A percentile compares a stretch with the other conserved stretches of the same genome.
These are phyloP conservation scores for Drosophila pachea DNA, from an alignment of 1,140 invertebrate genomes.

Conservation along the genomic window DNA sequence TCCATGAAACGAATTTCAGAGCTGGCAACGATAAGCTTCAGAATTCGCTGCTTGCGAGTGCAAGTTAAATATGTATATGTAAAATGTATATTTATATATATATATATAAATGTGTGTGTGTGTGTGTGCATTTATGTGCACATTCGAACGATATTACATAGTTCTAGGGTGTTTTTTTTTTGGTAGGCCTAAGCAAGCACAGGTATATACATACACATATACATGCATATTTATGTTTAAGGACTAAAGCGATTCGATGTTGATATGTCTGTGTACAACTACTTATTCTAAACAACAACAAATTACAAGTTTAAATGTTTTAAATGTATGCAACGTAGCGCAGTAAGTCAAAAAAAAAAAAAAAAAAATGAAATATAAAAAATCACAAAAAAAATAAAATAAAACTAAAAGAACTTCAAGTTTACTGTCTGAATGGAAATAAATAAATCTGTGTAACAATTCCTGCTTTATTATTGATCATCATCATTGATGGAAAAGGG, in stretches of 20 bases:
- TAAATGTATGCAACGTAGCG: slow-evolving; percentile 32
- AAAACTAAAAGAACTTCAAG: slow-evolving; percentile 42
- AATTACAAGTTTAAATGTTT: slow-evolving; percentile 56
- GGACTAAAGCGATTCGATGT: slow-evolving; percentile 42
- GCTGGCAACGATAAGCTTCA: slow-evolving; percentile 18
- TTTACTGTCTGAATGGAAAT: slow-evolving; percentile 54
- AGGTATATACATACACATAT: slow-evolving; percentile 4
- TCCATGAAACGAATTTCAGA: slow-evolving; percentile 47
- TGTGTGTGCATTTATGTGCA: slow-evolving; percentile 3
- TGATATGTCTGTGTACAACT: slow-evolving; percentile 56
- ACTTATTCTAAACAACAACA: slow-evolving; percentile 30
- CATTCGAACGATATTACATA: slow-evolving; percentile 27
- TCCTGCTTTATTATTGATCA: background rate
- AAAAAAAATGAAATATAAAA: slow-evolving; percentile 28
- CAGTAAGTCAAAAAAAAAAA: slow-evolving; percentile 32
- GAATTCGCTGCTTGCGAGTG: slow-evolving; percentile 16
- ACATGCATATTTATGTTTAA: slow-evolving; percentile 2
- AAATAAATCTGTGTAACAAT: slow-evolving; percentile 2
- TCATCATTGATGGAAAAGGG: background rate
- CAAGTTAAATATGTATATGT: slow-evolving; percentile 13
- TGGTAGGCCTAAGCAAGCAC: slow-evolving; percentile 1
- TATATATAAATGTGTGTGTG: slow-evolving; percentile 12
- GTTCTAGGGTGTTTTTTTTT: slow-evolving; percentile 12
- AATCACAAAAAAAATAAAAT: slow-evolving; percentile 24
- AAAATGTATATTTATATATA: slow-evolving; percentile 9